Conservation (phyloP, 2,888 invertebrate genomes). For the Horisme vitalbata region DNA sequence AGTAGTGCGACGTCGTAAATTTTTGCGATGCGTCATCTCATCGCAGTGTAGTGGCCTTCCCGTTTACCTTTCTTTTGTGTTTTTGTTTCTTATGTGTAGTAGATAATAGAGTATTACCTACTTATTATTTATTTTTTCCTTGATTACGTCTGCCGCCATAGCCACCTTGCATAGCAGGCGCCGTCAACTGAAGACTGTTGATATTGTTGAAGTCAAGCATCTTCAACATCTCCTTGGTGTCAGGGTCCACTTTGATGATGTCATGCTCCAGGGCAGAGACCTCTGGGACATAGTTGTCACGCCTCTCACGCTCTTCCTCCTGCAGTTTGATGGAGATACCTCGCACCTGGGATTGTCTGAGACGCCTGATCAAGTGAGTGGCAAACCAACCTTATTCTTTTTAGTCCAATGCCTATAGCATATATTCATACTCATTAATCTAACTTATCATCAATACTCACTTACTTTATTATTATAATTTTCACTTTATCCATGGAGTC, state of each 20-base stretch:
- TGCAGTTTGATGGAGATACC: constrained; percentile 99
- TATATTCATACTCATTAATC: no score
- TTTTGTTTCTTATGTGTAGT: no score
- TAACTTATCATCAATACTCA: no score
- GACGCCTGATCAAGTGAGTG: constrained; percentile 99
- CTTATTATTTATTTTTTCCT: constrained; percentile 58
- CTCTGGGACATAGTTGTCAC: constrained; percentile 99
- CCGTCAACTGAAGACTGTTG: constrained; percentile 94
- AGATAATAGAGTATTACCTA: no score
- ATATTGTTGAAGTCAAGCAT: constrained; percentile 97
- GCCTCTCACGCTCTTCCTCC: constrained; percentile 99
- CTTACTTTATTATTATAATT: no score
- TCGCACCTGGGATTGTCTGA: constrained; percentile 98
- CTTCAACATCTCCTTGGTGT: constrained; percentile 99
- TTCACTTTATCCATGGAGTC: background rate
- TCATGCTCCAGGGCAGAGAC: constrained; percentile 96
- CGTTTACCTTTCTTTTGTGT: no score
- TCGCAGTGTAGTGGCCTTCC: no score
- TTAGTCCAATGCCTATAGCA: no score
- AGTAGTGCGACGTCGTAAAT: no score
- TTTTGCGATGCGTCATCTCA: no score
- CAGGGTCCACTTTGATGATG: constrained; percentile 98
- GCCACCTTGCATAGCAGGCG: constrained; percentile 86
- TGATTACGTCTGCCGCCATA: constrained; percentile 81
- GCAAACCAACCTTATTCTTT: no score